Evolutionary conservation across 1,140 invertebrate genomes (phyloP).

Genomic region (Drosophila parvula): DNA sequence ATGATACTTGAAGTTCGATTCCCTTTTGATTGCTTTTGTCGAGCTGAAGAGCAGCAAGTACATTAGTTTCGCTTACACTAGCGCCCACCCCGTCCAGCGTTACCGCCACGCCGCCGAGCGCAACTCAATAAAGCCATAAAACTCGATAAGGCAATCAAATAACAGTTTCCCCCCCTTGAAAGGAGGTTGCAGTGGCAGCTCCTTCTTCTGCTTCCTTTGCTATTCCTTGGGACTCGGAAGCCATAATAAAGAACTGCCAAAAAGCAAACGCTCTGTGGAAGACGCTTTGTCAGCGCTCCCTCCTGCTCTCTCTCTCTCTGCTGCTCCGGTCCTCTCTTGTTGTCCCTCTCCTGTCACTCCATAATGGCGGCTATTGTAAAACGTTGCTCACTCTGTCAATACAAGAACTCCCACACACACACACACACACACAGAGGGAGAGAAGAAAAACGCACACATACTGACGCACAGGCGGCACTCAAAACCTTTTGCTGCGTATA

Average conservation of each 20-base stretch:
- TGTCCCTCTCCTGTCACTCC: conserved; percentile 26
- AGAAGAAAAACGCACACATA: conserved; percentile 9
- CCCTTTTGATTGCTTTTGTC: conserved; percentile 50
- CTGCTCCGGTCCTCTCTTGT: not conserved
- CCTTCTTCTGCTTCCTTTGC: conserved; percentile 1
- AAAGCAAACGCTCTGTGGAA: conserved; percentile 58
- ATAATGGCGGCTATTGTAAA: conserved; percentile 58
- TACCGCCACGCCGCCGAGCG: conserved; percentile 56
- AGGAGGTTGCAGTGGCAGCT: conserved; percentile 18
- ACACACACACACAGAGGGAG: conserved; percentile 16
- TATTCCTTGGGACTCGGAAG: conserved; percentile 44
- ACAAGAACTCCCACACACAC: conserved; percentile 60
- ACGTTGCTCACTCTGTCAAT: conserved; percentile 52
- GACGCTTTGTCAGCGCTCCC: conserved; percentile 62
- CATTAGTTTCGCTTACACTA: conserved; percentile 62
- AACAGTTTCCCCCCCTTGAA: conserved; percentile 23
- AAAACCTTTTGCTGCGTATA: conserved; percentile 3
- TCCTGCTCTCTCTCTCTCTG: conserved; percentile 11
- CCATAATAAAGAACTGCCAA: conserved; percentile 78
- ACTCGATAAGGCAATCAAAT: conserved; percentile 77
- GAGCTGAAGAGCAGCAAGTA: conserved; percentile 54
- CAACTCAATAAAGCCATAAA: conserved; percentile 77
- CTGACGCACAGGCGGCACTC: conserved; percentile 22
- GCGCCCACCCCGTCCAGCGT: conserved; percentile 2
- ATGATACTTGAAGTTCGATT: conserved; percentile 55